Evolutionary conservation across 2,888 invertebrate genomes (phyloP).

Genomic region (Tipula vernalis): DNA sequence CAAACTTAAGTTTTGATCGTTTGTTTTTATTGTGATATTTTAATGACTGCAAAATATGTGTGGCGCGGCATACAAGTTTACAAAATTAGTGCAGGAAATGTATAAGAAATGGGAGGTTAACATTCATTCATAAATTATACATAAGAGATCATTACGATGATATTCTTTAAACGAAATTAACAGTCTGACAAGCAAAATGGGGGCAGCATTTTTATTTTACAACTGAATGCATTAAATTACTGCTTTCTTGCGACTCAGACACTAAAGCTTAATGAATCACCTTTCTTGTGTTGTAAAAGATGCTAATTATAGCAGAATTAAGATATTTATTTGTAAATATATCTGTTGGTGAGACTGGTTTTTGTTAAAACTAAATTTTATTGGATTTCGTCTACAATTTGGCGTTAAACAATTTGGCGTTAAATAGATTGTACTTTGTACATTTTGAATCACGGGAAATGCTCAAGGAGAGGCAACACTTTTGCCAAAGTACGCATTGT

Average conservation of each 20-base stretch:
- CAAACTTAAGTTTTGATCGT: not conserved
- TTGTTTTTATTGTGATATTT: not conserved
- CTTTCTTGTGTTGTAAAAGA: not conserved
- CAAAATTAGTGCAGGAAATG: not conserved
- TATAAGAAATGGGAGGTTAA: not conserved
- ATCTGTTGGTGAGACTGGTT: not conserved
- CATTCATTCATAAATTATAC: not conserved
- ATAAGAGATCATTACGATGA: not conserved
- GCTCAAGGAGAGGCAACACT: not conserved
- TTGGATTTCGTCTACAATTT: not conserved
- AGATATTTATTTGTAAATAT: not conserved
- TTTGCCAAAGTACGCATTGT: not conserved
- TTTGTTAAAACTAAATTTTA: not conserved
- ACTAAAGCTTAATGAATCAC: not conserved
- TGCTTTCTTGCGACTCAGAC: not conserved
- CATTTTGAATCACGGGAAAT: not conserved
- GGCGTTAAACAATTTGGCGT: no score
- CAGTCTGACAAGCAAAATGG: not conserved
- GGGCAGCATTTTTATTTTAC: not conserved
- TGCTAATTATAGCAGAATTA: not conserved
- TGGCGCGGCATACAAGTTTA: not conserved
- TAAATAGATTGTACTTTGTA: not conserved
- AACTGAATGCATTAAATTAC: not conserved
- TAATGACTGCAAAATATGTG: not conserved
- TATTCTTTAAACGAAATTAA: not conserved